These are phyloP conservation scores for Falco peregrinus DNA, from an alignment of 2,797 vertebrate genomes.

Conservation along the genomic window DNA sequence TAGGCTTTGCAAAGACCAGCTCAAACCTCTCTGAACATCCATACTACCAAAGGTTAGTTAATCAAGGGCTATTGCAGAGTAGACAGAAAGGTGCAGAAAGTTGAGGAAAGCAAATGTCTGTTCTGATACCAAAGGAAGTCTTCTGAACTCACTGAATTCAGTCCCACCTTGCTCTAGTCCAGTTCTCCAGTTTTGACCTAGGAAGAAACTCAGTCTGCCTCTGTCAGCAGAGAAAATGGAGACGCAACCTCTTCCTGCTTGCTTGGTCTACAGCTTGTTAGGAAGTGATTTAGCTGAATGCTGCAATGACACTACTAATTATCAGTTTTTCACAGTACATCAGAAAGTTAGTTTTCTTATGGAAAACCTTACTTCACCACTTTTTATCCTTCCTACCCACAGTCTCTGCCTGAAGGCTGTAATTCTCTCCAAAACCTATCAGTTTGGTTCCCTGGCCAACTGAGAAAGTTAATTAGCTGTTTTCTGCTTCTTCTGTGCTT, in stretches of 20 bases:
- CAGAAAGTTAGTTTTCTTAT: background rate
- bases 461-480: slow-evolving; percentile 23
- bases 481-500: background rate
- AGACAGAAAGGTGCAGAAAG: background rate
- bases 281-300: background rate
- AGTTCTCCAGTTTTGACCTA: background rate
- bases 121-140: background rate
- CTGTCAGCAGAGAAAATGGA: background rate
- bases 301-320: background rate
- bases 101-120: background rate
- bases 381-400: background rate
- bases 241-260: background rate
- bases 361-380: background rate
- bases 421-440: background rate
- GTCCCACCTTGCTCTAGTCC: background rate
- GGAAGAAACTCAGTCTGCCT: background rate
- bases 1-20: background rate
- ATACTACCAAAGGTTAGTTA: background rate
- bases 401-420: background rate
- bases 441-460: background rate
- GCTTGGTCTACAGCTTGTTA: background rate
- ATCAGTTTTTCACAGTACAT: background rate
- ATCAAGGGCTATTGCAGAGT: background rate
- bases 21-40: background rate
- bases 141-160: background rate